These are phyloP conservation scores for Nymphalis c-album DNA, from an alignment of 2,888 invertebrate genomes.

Conservation along the genomic window DNA sequence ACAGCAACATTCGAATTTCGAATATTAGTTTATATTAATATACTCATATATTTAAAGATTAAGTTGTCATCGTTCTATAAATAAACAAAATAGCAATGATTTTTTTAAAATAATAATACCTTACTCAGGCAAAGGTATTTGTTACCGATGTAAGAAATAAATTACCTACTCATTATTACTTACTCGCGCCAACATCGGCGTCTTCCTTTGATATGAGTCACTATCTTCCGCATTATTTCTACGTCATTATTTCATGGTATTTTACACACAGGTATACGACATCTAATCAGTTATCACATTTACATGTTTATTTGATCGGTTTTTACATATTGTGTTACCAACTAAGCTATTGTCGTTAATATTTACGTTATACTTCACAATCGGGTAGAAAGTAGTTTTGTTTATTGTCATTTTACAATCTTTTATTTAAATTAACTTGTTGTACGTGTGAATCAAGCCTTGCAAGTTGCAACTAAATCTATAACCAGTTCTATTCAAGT, in stretches of 20 bases:
- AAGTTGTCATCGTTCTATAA: background rate
- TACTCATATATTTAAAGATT: too few relatives aligned
- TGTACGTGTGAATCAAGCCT: too few relatives aligned
- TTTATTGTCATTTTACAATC: background rate
- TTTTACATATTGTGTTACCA: background rate
- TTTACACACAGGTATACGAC: constrained; percentile 9
- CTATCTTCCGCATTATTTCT: constrained; percentile 26
- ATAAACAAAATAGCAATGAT: background rate
- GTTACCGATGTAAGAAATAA: constrained; percentile 15
- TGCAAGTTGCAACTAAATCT: too few relatives aligned
- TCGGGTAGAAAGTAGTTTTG: background rate
- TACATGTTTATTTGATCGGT: background rate
- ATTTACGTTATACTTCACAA: too few relatives aligned
- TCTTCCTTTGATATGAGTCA: constrained; percentile 26
- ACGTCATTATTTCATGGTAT: constrained; percentile 25
- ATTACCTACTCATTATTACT: constrained; percentile 17
- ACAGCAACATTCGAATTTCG: too few relatives aligned
- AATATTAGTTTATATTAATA: too few relatives aligned
- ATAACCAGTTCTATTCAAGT: too few relatives aligned
- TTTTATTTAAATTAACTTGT: too few relatives aligned
- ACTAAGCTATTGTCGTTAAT: too few relatives aligned
- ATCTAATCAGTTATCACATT: background rate
- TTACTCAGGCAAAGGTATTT: constrained; percentile 12
- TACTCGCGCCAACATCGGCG: constrained; percentile 5
- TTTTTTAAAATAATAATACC: constrained; percentile 4